Base-by-base conservation (phyloP, 2,797 vertebrate species). In the Babyrousa celebensis region DNA sequence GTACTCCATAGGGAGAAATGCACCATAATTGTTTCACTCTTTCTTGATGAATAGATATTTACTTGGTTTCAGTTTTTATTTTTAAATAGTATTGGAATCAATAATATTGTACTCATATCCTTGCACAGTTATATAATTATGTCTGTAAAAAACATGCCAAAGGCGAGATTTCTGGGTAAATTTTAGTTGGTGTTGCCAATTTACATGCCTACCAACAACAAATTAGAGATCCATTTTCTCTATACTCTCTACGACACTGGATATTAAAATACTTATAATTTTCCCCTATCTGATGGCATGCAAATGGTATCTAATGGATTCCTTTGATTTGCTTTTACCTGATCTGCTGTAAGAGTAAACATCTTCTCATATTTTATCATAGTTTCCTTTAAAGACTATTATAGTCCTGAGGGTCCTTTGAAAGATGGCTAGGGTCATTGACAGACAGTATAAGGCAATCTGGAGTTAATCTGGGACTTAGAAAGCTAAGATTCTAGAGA, bases 311-410 rank as follows among this genome's bases (percentile, higher is more conserved):
- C 58, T 68, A 48, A 56, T 52, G 7, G 2, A 10, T 52, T 85
- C 56, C 80, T 91, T 88, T 82, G 23, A 72, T 52, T 89, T 91
- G 25, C 20, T 85, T 91, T 90, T 72, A 75, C 15, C 25, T 86
- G 27, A 56, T 68, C 29, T 80, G 40, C 56, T 74, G 60, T 5
- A 87, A 72, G 72, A 75, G 1, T 71, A 25, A 72, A 25, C 4
- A 60, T 75, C 21, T 63, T 82, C 16, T 85, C 52, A 32, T 56
- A 62, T 67, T 68, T 85, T 78, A 68, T 68, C 23, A 52, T 23
- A 71, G 6, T 60, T 93, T 71, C 40, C 15, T 62, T 88, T 80
- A 84, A 82, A 48, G 16, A 1, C 29, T 43, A 18, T 11, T 63
- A 52, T n/a, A 1, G 15, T 80, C 43, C 36, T 74, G 20, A 70